These are phyloP conservation scores for Aphelinus certus DNA, from an alignment of 1,140 invertebrate species.

Conservation along the genomic window DNA sequence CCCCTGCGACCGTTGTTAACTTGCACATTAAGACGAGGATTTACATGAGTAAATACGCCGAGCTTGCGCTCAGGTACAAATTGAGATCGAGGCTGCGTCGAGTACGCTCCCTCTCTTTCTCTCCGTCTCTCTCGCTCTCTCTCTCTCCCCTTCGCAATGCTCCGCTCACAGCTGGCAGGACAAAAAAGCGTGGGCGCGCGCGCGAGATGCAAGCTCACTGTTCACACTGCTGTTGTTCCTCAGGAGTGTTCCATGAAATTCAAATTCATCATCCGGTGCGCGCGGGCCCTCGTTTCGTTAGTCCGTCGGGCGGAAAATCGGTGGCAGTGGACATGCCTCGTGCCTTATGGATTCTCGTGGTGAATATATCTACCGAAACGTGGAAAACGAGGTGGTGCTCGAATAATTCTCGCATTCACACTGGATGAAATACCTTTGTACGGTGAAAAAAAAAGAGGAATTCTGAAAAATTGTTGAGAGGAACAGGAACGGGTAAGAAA, in stretches of 20 bases:
- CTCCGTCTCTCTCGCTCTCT: background rate
- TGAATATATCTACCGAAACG: too few relatives aligned
- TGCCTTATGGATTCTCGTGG: too few relatives aligned
- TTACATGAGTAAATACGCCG: constrained; percentile 51
- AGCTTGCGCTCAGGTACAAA: constrained; percentile 44
- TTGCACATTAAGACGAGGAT: constrained; percentile 46
- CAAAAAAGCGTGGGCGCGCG: background rate
- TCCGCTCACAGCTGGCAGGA: background rate
- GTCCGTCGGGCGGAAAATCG: constrained; percentile 5
- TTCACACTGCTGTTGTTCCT: background rate
- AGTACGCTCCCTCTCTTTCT: background rate
- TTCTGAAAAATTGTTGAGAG: too few relatives aligned
- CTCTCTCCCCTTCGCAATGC: background rate
- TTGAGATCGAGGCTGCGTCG: constrained; percentile 47
- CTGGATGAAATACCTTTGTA: too few relatives aligned
- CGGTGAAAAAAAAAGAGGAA: too few relatives aligned
- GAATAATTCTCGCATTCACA: too few relatives aligned
- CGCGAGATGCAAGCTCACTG: background rate
- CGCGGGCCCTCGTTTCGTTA: background rate
- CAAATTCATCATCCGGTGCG: constrained; percentile 8
- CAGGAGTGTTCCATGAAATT: constrained; percentile 22
- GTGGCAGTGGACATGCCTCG: too few relatives aligned
- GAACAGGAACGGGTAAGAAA: too few relatives aligned
- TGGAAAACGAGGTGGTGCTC: too few relatives aligned
- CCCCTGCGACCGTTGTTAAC: constrained; percentile 31